Evolutionary conservation across 2,888 invertebrate species (phyloP), one percentile per base, ranked within the genome.

Genomic region (Seladonia tumulorum): DNA sequence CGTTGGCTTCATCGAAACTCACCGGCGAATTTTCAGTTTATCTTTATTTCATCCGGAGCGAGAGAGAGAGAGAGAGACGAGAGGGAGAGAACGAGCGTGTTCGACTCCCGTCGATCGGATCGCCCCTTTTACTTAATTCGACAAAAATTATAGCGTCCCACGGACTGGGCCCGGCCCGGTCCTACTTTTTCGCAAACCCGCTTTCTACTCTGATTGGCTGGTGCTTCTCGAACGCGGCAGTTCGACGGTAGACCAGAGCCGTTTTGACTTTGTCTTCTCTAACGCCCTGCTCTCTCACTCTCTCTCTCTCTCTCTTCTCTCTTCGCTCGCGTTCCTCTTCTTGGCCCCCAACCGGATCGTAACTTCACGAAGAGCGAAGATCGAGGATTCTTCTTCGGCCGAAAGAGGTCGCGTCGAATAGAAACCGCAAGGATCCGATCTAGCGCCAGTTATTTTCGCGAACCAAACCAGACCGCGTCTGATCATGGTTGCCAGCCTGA

Each of bases 281-380:
- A 29, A 35, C 29, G 16, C 35, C 35, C 14, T 60, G 12, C 25
- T 25, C 25, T 14, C 60, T 5, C 12, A n/a, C n/a, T 49, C 49
- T 12, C 49, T 49, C 79, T 81, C 77, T 16, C 57, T 68, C 87
- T 70, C 66, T 49, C 70, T 57, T 68, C n/a, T 42, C 12, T 63
- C 76, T 14, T 42, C 39, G 16, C 42, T 25, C 42, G 25, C 71
- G 72, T 42, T 12, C 42, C 79, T 39, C 63, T 63, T 25, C 83
- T 53, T 8, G 25, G 79, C 87, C 86, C 66, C 77, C 82, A 89
- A 89, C 80, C 86, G 85, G 81, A 82, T 89, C 78, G 76, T 18
- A n/a, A 75, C 57, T 71, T 45, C 68, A 29, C 70, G 60, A 45
- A 39, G 47, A 60, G n/a, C 53, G 75, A 47, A 60, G 78, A 85